Evolutionary conservation across 2,888 invertebrate genomes (phyloP), one percentile per base, ranked within the genome.

Genomic region (Cephonodes hylas): DNA sequence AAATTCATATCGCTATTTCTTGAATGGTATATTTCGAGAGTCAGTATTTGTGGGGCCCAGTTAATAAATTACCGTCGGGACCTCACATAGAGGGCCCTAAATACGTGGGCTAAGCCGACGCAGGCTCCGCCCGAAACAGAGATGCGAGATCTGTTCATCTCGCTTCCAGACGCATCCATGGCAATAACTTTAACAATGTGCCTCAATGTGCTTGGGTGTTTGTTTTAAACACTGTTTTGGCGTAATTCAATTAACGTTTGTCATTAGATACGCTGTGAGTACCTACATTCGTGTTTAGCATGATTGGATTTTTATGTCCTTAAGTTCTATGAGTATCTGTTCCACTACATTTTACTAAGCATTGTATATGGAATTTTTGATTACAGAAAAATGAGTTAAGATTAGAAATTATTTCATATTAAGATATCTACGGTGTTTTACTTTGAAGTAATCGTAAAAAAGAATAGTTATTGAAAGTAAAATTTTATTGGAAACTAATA

Each of bases 31-130:
- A 53, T 86, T 87, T 86, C 82, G 88, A 85, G 86, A 85, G 82
- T 74, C 74, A 68, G 79, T 75, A 73, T 81, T 79, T 85, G 91
- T 90, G 91, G 85, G 90, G 89, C 83, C 88, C 79, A 70, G 75
- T 83, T 85, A 86, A 89, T 90, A 89, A 90, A 89, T 91, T 88
- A 87, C 75, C 69, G 77, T 77, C 76, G 80, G 79, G 91, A 91
- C 91, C 91, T 86, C 91, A 91, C 91, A 90, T 82, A 76, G 81
- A 81, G 88, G 78, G 75, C 74, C 71, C 81, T 87, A 85, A 86
- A 84, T 83, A 87, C 84, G 84, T 85, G 86, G 89, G 88, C 79
- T 73, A 77, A 78, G 75, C 78, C 83, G 67, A 34, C 42, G 25
- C 62, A 80, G 71, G 85, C 91, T 72, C 83, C 91, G 91, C 91